Conservation (phyloP, 1,140 invertebrate genomes). For the Macrotrachela quadricornifera region DNA sequence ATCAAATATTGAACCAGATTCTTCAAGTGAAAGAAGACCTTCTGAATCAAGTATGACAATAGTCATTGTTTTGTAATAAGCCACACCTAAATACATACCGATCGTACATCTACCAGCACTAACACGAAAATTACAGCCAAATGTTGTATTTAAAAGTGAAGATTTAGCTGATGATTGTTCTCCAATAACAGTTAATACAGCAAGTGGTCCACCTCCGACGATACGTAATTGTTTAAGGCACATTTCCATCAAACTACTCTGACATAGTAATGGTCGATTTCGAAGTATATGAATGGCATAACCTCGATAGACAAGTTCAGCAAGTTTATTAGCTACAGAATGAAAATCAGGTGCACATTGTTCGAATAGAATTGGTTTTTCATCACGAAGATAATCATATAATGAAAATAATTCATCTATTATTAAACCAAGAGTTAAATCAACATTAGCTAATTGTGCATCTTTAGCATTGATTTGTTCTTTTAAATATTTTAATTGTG, state of each 20-base stretch:
- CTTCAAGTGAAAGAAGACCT: background rate
- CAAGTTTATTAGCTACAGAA: background rate
- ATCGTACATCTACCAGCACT: conserved; percentile 9
- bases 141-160: conserved; percentile 8
- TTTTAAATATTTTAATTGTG: background rate
- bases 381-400: background rate
- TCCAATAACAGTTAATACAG: conserved; percentile 7
- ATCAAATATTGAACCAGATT: background rate
- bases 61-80: background rate
- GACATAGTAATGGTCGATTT: background rate
- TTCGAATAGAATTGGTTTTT: background rate
- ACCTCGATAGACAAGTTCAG: background rate
- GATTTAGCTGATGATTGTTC: conserved; percentile 9
- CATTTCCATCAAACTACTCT: background rate
- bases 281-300: background rate
- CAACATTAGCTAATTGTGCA: background rate
- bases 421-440: background rate
- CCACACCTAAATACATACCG: conserved; percentile 2
- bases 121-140: conserved; percentile 7
- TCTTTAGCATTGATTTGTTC: background rate
- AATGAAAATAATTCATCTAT: background rate
- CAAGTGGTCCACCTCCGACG: background rate
- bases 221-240: background rate
- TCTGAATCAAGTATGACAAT: conserved; percentile 2
- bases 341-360: background rate